Conservation (phyloP, 1,140 invertebrate species). For the Aethina tumida region DNA sequence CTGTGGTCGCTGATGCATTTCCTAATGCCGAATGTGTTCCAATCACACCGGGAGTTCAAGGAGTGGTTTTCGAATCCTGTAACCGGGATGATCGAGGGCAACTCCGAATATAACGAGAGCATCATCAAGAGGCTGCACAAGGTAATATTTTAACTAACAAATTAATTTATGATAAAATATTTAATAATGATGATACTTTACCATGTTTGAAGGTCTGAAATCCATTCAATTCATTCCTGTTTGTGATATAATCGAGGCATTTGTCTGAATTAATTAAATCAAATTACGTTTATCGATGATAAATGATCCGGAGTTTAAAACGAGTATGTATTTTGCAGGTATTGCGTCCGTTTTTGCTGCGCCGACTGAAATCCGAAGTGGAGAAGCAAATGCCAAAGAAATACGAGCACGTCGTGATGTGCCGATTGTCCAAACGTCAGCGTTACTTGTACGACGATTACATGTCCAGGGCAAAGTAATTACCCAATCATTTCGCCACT, state of each 20-base stretch:
- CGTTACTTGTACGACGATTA: slow-evolving; percentile 98
- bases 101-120: slow-evolving; percentile 85
- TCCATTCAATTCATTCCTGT: slow-evolving; percentile 22
- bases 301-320: slow-evolving; percentile 1
- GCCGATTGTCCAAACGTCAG: slow-evolving; percentile 92
- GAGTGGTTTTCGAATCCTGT: slow-evolving; percentile 99
- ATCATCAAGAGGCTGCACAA: slow-evolving; percentile 95
- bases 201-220: slow-evolving; percentile 16
- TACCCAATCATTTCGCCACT: slow-evolving; percentile 14
- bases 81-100: slow-evolving; percentile 96
- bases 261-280: slow-evolving; percentile 19
- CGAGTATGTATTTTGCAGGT: slow-evolving; percentile 49
- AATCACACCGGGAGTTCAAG: slow-evolving; percentile 93
- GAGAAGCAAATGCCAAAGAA: slow-evolving; percentile 99
- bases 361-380: slow-evolving; percentile 93
- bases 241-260: slow-evolving; percentile 23
- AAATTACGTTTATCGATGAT: background rate
- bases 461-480: slow-evolving; percentile 94
- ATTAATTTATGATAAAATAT: slow-evolving; percentile 2
- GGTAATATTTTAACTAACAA: slow-evolving; percentile 40
- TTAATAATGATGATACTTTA: slow-evolving; percentile 1
- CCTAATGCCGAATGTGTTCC: slow-evolving; percentile 98
- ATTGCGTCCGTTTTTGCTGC: slow-evolving; percentile 90
- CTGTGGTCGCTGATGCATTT: slow-evolving; percentile 99
- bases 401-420: slow-evolving; percentile 96